A percentile compares a stretch with the other conserved stretches of the same genome.
Conservation (phyloP, 92 coral and sea anemone genomes). For the Chrysogorgia sp. region DNA sequence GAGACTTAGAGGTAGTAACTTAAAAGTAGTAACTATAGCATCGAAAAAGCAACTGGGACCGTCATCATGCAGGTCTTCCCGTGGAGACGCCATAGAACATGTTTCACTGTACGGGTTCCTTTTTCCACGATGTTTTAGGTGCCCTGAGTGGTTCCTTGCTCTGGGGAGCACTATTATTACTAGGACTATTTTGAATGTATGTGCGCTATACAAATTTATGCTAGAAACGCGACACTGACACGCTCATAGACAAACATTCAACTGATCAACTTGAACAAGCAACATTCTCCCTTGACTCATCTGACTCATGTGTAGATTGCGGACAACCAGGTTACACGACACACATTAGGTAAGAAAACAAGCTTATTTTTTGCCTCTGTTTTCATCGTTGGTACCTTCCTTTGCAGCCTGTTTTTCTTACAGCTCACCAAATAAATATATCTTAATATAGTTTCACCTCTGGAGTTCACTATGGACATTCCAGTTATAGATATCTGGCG, state of each 20-base stretch:
- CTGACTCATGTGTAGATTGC: slow-evolving; percentile 20
- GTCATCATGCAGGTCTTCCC: not conserved
- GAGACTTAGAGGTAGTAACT: too few species aligned
- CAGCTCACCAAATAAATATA: not conserved
- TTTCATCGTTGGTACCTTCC: too few species aligned
- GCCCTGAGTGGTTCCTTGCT: not conserved
- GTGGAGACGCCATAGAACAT: slow-evolving; percentile 4
- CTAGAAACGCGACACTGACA: not conserved
- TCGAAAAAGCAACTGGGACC: slow-evolving; percentile 14
- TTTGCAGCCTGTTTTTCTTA: too few species aligned
- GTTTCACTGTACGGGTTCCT: slow-evolving; percentile 3
- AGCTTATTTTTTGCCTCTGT: slow-evolving; percentile 9
- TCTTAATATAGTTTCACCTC: not conserved
- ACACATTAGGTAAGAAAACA: not conserved
- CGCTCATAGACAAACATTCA: not conserved
- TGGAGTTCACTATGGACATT: too few species aligned
- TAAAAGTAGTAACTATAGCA: not conserved
- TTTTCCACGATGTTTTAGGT: slow-evolving; percentile 8
- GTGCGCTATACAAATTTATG: not conserved
- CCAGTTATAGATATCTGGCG: too few species aligned
- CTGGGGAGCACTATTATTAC: too few species aligned
- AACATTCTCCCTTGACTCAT: not conserved
- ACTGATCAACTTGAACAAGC: not conserved
- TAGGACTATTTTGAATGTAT: not conserved
- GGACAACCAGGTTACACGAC: slow-evolving; percentile 4